These are phyloP conservation scores for Galeruca laticollis DNA, from an alignment of 2,888 invertebrate genomes.

Conservation along the genomic window DNA sequence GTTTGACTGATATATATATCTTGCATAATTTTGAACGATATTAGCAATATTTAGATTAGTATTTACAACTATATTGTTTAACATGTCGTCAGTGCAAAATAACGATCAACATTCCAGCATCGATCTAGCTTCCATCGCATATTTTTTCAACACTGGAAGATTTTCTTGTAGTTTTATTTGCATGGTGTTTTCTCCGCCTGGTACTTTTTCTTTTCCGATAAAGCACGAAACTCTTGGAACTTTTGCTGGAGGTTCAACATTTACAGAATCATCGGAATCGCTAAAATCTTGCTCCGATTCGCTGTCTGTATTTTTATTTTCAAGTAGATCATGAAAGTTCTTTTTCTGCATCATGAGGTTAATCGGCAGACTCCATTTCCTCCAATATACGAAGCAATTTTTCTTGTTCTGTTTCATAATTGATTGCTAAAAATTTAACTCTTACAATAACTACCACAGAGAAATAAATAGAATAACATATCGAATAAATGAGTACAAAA, in stretches of 20 bases:
- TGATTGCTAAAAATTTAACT: too few relatives aligned
- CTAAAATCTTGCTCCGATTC: too few relatives aligned
- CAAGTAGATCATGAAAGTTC: too few relatives aligned
- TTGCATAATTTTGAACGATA: not conserved
- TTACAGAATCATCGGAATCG: not conserved
- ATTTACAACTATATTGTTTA: not conserved
- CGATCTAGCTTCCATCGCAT: not conserved
- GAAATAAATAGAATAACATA: too few relatives aligned
- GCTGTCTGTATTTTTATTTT: too few relatives aligned
- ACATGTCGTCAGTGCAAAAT: not conserved
- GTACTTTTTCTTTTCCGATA: slow-evolving; percentile 1
- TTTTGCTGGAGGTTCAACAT: not conserved
- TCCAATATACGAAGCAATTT: too few relatives aligned
- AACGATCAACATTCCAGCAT: not conserved
- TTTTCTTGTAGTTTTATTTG: slow-evolving; percentile 6
- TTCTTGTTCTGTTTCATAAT: too few relatives aligned
- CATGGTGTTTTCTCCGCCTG: not conserved
- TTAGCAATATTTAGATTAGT: slow-evolving; percentile 1
- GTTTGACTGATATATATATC: not conserved
- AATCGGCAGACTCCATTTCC: too few relatives aligned
- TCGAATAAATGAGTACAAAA: too few relatives aligned
- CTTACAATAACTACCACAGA: too few relatives aligned
- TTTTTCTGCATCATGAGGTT: too few relatives aligned
- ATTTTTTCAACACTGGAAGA: not conserved
- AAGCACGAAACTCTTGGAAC: not conserved